Evolutionary conservation across 2,888 invertebrate genomes (phyloP).

Genomic region (Halocaridina rubra): DNA sequence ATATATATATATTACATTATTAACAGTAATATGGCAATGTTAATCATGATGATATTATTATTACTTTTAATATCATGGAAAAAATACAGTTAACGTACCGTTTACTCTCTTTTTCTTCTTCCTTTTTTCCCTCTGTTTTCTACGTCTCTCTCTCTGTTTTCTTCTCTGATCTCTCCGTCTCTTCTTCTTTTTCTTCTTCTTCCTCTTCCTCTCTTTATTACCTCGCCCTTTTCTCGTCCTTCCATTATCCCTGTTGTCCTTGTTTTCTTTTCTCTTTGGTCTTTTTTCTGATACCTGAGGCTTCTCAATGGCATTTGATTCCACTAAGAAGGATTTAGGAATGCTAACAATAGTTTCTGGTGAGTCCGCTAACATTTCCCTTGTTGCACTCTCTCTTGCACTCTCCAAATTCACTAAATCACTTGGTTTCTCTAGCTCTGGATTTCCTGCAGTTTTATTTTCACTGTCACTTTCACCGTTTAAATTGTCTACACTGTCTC

Average conservation of each 20-base stretch:
- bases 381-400: background rate
- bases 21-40: no score
- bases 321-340: background rate
- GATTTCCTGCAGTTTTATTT: background rate
- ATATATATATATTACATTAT: no score
- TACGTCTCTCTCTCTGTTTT: background rate
- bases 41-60: no score
- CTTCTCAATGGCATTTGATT: constrained; percentile 17
- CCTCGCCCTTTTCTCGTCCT: background rate
- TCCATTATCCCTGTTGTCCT: background rate
- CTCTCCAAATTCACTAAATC: background rate
- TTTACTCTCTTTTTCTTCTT: constrained; percentile 17
- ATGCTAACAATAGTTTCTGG: background rate
- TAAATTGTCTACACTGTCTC: background rate
- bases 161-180: background rate
- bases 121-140: background rate
- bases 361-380: constrained; percentile 50
- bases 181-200: background rate
- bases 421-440: background rate
- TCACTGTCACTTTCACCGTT: background rate
- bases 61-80: no score
- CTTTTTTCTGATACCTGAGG: constrained; percentile 1
- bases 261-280: background rate
- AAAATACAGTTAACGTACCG: no score
- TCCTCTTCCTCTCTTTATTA: background rate